Percentiles rank a stretch among this genome's conserved stretches.
These are phyloP conservation scores for Drosophila kurseongensis DNA, from an alignment of 1,140 invertebrate genomes.

Conservation along the genomic window DNA sequence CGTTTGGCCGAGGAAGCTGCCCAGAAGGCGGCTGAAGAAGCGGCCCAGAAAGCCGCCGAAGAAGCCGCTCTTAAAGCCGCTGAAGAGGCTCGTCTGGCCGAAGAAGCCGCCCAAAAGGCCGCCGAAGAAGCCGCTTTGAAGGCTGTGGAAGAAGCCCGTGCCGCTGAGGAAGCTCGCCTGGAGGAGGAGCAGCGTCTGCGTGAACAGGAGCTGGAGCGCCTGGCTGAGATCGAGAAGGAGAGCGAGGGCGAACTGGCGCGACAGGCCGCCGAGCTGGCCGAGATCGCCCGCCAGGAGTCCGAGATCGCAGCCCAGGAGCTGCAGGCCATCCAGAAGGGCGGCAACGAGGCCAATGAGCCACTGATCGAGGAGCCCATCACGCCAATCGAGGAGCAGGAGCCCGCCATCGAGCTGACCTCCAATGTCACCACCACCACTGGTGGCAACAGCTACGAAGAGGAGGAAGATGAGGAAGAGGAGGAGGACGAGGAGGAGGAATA, in stretches of 20 bases:
- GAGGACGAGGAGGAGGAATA: constrained; percentile 62
- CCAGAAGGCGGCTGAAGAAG: constrained; percentile 15
- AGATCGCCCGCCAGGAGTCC: constrained; percentile 86
- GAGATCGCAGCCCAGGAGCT: constrained; percentile 85
- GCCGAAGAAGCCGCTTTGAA: constrained; percentile 85
- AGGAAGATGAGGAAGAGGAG: constrained; percentile 38
- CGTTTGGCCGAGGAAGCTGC: constrained; percentile 84
- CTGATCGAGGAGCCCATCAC: constrained; percentile 73
- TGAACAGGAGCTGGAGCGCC: constrained; percentile 86
- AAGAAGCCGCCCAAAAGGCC: constrained; percentile 85
- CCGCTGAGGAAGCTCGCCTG: constrained; percentile 85
- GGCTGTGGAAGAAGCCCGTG: constrained; percentile 84
- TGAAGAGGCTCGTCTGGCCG: constrained; percentile 38
- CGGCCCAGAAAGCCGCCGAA: constrained; percentile 55
- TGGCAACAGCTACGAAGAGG: constrained; percentile 54
- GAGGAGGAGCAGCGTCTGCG: constrained; percentile 87
- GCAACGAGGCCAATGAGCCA: constrained; percentile 64
- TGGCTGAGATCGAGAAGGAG: constrained; percentile 86
- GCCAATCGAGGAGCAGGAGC: constrained; percentile 73
- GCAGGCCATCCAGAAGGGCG: constrained; percentile 76
- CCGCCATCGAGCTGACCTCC: constrained; percentile 64
- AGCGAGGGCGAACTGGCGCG: constrained; percentile 87
- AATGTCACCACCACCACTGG: constrained; percentile 49
- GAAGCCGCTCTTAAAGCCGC: constrained; percentile 85
- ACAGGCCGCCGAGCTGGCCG: constrained; percentile 86